Percentiles rank a stretch among this genome's conserved stretches.
Evolutionary conservation across 2,888 invertebrate species (phyloP).

Genomic region (Timema cristinae): DNA sequence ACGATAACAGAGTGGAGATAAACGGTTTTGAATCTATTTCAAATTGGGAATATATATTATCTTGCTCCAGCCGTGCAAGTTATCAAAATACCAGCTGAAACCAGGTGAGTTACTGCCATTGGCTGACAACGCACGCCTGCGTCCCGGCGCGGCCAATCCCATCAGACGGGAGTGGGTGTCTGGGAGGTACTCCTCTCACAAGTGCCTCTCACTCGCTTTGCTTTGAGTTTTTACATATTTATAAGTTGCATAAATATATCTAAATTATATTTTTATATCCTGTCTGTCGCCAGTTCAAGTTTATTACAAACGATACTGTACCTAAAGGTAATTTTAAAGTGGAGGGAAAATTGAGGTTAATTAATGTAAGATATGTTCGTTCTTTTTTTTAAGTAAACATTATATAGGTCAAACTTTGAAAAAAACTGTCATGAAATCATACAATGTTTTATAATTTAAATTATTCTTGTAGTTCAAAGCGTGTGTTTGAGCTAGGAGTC

Average conservation of each 20-base stretch:
- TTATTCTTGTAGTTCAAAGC: too few relatives aligned
- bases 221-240: slow-evolving; percentile 6
- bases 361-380: too few relatives aligned
- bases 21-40: neutral
- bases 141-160: slow-evolving; percentile 22
- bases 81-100: slow-evolving; percentile 10
- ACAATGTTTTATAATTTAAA: too few relatives aligned
- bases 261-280: too few relatives aligned
- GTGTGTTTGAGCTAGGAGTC: too few relatives aligned
- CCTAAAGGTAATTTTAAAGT: too few relatives aligned
- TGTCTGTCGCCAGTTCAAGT: too few relatives aligned
- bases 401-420: too few relatives aligned
- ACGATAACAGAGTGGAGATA: slow-evolving; percentile 2
- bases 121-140: slow-evolving; percentile 23
- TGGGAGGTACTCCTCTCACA: slow-evolving; percentile 10
- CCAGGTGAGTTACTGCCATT: slow-evolving; percentile 22
- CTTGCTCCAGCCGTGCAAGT: slow-evolving; percentile 12
- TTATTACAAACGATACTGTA: too few relatives aligned
- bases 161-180: slow-evolving; percentile 17
- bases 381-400: too few relatives aligned
- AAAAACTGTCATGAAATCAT: too few relatives aligned
- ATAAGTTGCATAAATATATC: neutral
- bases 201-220: neutral
- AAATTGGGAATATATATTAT: slow-evolving; percentile 8
- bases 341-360: too few relatives aligned